Percentiles rank a stretch among this genome's conserved stretches.
These are phyloP conservation scores for Bellardia bayeri DNA, from an alignment of 2,888 invertebrate genomes.

Conservation along the genomic window DNA sequence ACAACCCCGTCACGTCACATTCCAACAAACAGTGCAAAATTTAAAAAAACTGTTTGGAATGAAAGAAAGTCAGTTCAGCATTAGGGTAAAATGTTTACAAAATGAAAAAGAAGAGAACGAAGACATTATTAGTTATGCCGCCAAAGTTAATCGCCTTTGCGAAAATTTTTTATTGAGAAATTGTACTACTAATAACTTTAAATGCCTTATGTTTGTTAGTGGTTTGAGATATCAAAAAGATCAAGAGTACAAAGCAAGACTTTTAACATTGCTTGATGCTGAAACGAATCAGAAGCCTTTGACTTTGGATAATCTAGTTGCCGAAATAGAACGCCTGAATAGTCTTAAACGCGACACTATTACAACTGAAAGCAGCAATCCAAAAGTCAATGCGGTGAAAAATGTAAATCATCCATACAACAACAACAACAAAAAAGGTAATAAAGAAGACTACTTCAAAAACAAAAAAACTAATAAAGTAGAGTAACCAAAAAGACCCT, in stretches of 20 bases:
- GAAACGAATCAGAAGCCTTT: conserved; percentile 16
- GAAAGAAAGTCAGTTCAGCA: conserved; percentile 42
- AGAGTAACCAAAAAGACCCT: conserved; percentile 50
- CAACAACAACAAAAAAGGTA: too few relatives aligned
- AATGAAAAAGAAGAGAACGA: background rate
- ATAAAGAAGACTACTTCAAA: too few relatives aligned
- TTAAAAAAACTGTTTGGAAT: conserved; percentile 47
- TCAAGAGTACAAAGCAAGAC: conserved; percentile 43
- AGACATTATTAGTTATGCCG: conserved; percentile 37
- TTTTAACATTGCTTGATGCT: conserved; percentile 45
- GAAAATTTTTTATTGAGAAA: conserved; percentile 61
- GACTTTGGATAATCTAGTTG: conserved; percentile 28
- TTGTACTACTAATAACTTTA: conserved; percentile 53
- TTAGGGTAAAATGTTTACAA: conserved; percentile 20
- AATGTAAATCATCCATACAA: background rate
- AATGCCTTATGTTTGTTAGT: conserved; percentile 53
- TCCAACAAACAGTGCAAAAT: conserved; percentile 35
- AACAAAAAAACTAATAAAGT: background rate
- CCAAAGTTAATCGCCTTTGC: conserved; percentile 46
- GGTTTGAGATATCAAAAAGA: conserved; percentile 40
- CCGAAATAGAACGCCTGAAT: conserved; percentile 31
- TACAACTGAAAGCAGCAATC: background rate
- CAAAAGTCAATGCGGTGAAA: background rate
- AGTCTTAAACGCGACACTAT: conserved; percentile 19
- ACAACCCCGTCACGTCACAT: conserved; percentile 43